A percentile compares a stretch with the other conserved stretches of the same genome.
Evolutionary conservation across 2,113 vertebrate genomes (phyloP).

Genomic region (Phocoena sinus): DNA sequence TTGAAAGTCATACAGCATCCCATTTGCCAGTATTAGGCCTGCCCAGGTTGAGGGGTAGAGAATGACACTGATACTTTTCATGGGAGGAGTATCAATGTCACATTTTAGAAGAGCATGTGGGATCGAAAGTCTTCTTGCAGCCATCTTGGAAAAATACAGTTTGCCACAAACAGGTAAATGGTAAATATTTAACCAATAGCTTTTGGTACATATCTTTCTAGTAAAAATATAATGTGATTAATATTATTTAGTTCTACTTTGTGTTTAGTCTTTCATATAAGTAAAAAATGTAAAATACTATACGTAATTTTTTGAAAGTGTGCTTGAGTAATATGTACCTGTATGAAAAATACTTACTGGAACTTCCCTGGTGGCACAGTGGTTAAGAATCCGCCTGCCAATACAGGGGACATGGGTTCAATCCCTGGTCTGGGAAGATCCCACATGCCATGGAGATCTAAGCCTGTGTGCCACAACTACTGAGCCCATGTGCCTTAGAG

Average conservation of each 20-base stretch:
- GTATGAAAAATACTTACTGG: background rate
- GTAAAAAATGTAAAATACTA: background rate
- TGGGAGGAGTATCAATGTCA: background rate
- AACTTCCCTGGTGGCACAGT: no score
- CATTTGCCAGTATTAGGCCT: background rate
- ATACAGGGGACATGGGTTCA: no score
- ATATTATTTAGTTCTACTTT: background rate
- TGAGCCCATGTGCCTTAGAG: no score
- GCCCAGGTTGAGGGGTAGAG: background rate
- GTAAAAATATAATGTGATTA: background rate
- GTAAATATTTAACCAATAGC: background rate
- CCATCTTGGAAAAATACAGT: background rate
- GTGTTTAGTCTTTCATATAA: background rate
- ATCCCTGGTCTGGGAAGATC: no score
- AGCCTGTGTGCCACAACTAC: no score
- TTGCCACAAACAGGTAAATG: background rate
- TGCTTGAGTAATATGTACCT: background rate
- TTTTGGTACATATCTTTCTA: background rate
- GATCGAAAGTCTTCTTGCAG: background rate
- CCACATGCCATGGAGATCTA: no score
- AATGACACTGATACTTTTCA: background rate
- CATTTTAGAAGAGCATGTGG: background rate
- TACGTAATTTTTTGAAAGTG: background rate
- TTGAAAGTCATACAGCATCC: background rate
- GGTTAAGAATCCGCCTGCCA: no score